Evolutionary conservation across 2,797 vertebrate species (phyloP).

Genomic region (Cossypha dichroa): DNA sequence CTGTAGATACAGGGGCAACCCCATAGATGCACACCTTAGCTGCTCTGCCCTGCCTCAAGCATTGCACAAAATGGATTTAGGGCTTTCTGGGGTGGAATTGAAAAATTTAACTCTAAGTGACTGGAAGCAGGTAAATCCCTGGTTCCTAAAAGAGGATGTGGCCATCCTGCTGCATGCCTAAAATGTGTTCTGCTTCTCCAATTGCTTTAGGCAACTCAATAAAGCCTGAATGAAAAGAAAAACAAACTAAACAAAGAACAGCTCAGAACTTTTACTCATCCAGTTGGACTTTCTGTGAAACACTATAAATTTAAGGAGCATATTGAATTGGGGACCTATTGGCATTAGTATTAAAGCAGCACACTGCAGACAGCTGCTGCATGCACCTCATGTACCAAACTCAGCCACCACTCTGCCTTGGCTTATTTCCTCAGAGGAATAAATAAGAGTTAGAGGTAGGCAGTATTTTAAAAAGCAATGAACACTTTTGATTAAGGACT

Average conservation of each 20-base stretch:
- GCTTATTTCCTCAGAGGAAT: not conserved
- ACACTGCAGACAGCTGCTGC: not conserved
- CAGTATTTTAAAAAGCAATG: not conserved
- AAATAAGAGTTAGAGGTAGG: not conserved
- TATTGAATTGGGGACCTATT: not conserved
- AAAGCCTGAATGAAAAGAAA: not conserved
- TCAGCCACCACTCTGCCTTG: not conserved
- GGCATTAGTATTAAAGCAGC: not conserved
- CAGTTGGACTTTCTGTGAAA: not conserved
- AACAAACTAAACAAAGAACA: not conserved
- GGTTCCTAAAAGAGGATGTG: not conserved
- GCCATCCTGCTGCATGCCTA: accelerated
- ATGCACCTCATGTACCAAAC: not conserved
- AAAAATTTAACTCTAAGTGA: not conserved
- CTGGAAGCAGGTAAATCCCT: not conserved
- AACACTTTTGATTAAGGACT: not conserved
- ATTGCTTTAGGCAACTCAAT: not conserved
- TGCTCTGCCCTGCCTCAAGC: accelerated
- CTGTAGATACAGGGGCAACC: not conserved
- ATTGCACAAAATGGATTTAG: not conserved
- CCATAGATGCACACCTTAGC: not conserved
- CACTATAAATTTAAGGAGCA: not conserved
- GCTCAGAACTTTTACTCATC: not conserved
- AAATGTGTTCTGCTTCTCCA: not conserved
- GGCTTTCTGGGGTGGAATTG: not conserved